phyloP scores from a whole-genome alignment of 2,888 invertebrate species.

The Sycophila texana region DNA sequence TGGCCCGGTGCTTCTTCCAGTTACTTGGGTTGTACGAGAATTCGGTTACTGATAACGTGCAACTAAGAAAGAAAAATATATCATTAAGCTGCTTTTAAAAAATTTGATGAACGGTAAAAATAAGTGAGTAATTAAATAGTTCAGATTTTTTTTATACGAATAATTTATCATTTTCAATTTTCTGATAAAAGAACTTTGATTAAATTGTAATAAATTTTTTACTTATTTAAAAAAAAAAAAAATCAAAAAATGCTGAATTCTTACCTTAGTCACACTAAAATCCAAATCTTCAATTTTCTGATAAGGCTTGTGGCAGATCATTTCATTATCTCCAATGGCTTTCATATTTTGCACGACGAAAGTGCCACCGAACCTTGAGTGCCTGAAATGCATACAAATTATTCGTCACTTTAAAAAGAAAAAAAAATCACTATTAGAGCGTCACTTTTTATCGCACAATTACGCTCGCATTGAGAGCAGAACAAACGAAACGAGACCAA shows the following conservation, averaged over 20 bases:
- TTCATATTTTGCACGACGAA: conserved; percentile 95
- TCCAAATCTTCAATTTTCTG: conserved; percentile 86
- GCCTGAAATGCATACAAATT: conserved; percentile 77
- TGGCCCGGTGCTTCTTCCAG: too few relatives aligned
- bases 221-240: background rate
- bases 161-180: too few relatives aligned
- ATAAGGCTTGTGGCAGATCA: conserved; percentile 92
- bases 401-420: background rate
- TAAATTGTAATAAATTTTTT: too few relatives aligned
- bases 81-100: too few relatives aligned
- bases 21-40: too few relatives aligned
- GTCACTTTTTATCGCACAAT: conserved; percentile 7
- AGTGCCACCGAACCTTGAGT: conserved; percentile 95
- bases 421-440: background rate
- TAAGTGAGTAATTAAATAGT: too few relatives aligned
- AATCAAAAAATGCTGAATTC: conserved; percentile 20
- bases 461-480: conserved; percentile 25
- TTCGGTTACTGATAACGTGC: too few relatives aligned
- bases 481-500: conserved; percentile 9
- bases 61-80: too few relatives aligned
- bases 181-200: too few relatives aligned
- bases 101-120: too few relatives aligned
- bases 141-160: too few relatives aligned
- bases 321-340: conserved; percentile 89
- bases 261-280: conserved; percentile 85